phyloP scores from a whole-genome alignment of 2,888 invertebrate genomes.

The Caenorhabditis sp. region DNA sequence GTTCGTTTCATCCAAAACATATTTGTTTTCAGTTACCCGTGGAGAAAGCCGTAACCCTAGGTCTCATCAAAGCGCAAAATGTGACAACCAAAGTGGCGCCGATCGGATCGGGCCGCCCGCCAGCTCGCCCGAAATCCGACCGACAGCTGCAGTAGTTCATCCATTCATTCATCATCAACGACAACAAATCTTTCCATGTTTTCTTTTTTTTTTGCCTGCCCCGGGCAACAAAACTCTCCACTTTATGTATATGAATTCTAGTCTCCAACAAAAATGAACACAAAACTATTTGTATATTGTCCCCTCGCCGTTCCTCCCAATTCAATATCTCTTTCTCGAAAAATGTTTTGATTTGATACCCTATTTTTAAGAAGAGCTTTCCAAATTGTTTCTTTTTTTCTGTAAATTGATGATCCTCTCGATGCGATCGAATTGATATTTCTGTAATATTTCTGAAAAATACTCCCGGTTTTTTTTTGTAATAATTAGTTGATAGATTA shows the following conservation, averaged over 20 bases:
- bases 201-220: not conserved
- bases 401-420: not conserved
- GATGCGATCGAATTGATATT: not conserved
- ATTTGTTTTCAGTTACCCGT: constrained; percentile 62
- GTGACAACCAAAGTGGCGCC: constrained; percentile 65
- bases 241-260: constrained; percentile 8
- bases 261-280: constrained; percentile 20
- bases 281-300: constrained; percentile 37
- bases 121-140: constrained; percentile 27
- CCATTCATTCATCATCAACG: constrained; percentile 7
- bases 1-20: not conserved
- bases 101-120: constrained; percentile 67
- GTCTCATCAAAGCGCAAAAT: constrained; percentile 66
- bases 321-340: not conserved
- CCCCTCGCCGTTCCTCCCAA: constrained; percentile 2
- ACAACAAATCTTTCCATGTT: not conserved
- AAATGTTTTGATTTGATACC: not conserved
- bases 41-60: constrained; percentile 67
- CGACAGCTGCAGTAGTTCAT: constrained; percentile 20
- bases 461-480: not conserved
- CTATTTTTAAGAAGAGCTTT: constrained; percentile 34
- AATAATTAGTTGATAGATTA: not conserved
- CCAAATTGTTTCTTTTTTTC: constrained; percentile 4
- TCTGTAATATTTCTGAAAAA: not conserved
- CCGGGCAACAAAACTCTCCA: not conserved